Base-by-base conservation (phyloP, 2,797 vertebrate species). In the Chrysocyon brachyurus region DNA sequence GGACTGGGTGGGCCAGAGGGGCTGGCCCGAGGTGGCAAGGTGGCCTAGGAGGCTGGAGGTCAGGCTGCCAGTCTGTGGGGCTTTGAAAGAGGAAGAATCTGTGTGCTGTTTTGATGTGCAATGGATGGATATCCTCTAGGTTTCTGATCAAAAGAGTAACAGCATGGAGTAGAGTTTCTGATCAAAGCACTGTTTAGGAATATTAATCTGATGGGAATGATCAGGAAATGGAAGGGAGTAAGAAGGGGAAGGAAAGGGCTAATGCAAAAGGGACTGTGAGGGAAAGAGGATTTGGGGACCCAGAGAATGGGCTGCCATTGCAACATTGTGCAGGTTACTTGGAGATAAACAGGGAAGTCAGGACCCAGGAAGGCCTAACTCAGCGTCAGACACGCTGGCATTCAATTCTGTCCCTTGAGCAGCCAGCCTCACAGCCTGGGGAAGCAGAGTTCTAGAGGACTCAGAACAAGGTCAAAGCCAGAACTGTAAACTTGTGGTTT, bases 391-490 rank as follows among this genome's bases (percentile, higher is more conserved):
- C 46, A 61, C 2, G 49, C 10, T 33, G 24, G 63, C 1, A 31
- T 4, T 63, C 66, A 57, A 56, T 26, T 79, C 57, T 21, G 56
- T 61, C 28, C 6, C 52, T 28, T 17, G 17, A 66, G 31, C 52
- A 66, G 75, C 26, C 52, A 73, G 90, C 49, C 63, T 22, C 15
- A 63, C 21, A 79, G 91, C 56, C 82, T 72, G 31, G 57, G 83
- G 75, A 64, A 24, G 16, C 0, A 36, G 40, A 63, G 84, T 31
- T 86, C 87, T 90, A 70, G 17, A 92, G 61, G 15, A 90, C 82
- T 81, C 66, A 73, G 57, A 72, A 36, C 70, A 82, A 92, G 84
- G 94, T 24, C 66, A 54, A 89, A 75, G 87, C 57, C 56, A 75
- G 87, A 94, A 52, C 68, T 89, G 6, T 26, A 79, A 79, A 57